Evolutionary conservation across 2,888 invertebrate species (phyloP).

Genomic region (Coleophora flavipennella): DNA sequence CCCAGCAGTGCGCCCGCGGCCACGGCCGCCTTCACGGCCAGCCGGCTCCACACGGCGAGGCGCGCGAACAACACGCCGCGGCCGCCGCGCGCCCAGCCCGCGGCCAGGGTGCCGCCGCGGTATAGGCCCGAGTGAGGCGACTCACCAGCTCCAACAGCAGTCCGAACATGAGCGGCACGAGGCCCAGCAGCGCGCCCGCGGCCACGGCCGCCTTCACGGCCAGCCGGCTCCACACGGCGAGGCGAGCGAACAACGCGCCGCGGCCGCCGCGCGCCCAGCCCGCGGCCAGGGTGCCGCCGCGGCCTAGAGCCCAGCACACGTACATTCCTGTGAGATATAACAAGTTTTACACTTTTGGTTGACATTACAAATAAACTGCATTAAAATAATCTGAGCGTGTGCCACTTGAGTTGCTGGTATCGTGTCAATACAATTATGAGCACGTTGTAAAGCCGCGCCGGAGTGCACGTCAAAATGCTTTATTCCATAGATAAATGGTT

Average conservation of each 20-base stretch:
- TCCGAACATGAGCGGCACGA: slow-evolving; percentile 94
- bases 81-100: slow-evolving; percentile 92
- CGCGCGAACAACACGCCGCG: slow-evolving; percentile 82
- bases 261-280: slow-evolving; percentile 94
- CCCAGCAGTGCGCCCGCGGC: slow-evolving; percentile 87
- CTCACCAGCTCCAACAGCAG: slow-evolving; percentile 87
- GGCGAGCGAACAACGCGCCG: slow-evolving; percentile 78
- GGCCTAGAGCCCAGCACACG: slow-evolving; percentile 93
- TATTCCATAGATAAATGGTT: too few species aligned
- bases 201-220: slow-evolving; percentile 85
- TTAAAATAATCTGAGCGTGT: too few species aligned
- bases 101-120: slow-evolving; percentile 84
- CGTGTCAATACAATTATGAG: too few species aligned
- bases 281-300: slow-evolving; percentile 84
- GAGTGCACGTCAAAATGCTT: too few species aligned
- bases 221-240: slow-evolving; percentile 81
- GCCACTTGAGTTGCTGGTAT: too few species aligned
- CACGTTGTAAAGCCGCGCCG: too few species aligned
- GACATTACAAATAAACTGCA: too few species aligned
- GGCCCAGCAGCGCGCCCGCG: slow-evolving; percentile 84
- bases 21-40: slow-evolving; percentile 83
- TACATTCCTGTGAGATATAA: slow-evolving; percentile 79
- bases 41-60: slow-evolving; percentile 79
- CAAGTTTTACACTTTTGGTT: too few species aligned
- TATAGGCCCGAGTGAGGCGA: slow-evolving; percentile 76